Percentiles rank a stretch among this genome's conserved stretches.
Conservation (phyloP, 2,797 vertebrate genomes). For the Pangasius mekongensis region DNA sequence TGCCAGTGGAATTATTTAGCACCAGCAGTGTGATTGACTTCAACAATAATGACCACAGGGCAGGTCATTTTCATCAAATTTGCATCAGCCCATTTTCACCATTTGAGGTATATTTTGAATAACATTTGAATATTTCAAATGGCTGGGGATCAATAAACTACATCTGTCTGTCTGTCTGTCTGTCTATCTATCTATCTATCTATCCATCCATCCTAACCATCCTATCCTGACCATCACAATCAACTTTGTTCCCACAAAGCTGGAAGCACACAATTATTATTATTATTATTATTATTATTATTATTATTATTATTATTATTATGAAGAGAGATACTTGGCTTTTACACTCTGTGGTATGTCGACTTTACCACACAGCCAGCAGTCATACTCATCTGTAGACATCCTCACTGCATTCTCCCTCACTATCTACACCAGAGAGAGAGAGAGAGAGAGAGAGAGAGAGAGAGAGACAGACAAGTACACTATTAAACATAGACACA, state of each 20-base stretch:
- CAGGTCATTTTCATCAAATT: not conserved
- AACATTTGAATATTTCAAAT: not conserved
- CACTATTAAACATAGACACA: not conserved
- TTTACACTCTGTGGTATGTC: slow-evolving; percentile 33
- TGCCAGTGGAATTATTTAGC: not conserved
- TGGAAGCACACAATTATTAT: not conserved
- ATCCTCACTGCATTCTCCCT: slow-evolving; percentile 75
- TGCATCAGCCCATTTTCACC: not conserved
- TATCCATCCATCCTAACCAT: not conserved
- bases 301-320: too few relatives aligned
- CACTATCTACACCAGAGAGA: slow-evolving; percentile 71
- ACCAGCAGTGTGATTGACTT: not conserved
- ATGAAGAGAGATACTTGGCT: not conserved
- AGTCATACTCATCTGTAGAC: slow-evolving; percentile 72
- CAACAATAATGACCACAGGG: not conserved
- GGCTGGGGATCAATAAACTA: not conserved
- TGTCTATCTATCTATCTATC: not conserved
- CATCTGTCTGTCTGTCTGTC: not conserved
- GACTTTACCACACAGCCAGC: slow-evolving; percentile 70
- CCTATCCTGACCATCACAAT: not conserved
- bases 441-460: slow-evolving; percentile 22
- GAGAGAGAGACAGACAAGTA: not conserved
- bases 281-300: not conserved
- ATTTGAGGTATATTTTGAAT: not conserved
- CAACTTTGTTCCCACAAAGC: too few relatives aligned